Percentiles rank a stretch among this genome's conserved stretches.
These are phyloP conservation scores for Heterochromis multidens DNA, from an alignment of 2,113 vertebrate genomes.

Conservation along the genomic window DNA sequence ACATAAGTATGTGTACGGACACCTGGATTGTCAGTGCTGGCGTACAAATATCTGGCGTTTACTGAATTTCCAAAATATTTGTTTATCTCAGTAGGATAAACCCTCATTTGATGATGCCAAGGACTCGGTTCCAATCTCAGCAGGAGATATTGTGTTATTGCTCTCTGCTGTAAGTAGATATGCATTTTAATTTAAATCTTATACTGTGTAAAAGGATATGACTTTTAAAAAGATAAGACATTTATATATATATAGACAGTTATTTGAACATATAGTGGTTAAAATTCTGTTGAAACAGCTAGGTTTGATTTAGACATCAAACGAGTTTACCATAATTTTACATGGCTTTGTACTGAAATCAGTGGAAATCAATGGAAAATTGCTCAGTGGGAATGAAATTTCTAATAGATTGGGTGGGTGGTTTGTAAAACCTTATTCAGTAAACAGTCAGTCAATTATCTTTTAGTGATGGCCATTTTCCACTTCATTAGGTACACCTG, in stretches of 20 bases:
- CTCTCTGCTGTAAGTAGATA: background rate
- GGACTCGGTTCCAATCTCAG: background rate
- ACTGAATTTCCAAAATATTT: background rate
- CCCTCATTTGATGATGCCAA: background rate
- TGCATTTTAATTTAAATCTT: background rate
- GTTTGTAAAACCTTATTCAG: background rate
- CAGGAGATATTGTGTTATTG: background rate
- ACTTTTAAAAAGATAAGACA: background rate
- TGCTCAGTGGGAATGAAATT: background rate
- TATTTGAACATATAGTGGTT: background rate
- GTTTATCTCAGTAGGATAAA: background rate
- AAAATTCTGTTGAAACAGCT: background rate
- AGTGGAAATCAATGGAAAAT: background rate
- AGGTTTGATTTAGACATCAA: background rate
- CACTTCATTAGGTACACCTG: background rate
- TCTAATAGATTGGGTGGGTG: background rate
- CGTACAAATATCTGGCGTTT: background rate
- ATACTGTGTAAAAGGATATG: background rate
- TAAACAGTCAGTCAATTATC: background rate
- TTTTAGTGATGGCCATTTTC: background rate
- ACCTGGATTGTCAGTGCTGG: background rate
- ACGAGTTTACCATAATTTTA: background rate
- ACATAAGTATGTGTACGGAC: background rate
- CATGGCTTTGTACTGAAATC: background rate
- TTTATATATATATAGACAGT: background rate